Evolutionary conservation across 2,888 invertebrate genomes (phyloP).

Genomic region (Zhuqinia jingwanae): DNA sequence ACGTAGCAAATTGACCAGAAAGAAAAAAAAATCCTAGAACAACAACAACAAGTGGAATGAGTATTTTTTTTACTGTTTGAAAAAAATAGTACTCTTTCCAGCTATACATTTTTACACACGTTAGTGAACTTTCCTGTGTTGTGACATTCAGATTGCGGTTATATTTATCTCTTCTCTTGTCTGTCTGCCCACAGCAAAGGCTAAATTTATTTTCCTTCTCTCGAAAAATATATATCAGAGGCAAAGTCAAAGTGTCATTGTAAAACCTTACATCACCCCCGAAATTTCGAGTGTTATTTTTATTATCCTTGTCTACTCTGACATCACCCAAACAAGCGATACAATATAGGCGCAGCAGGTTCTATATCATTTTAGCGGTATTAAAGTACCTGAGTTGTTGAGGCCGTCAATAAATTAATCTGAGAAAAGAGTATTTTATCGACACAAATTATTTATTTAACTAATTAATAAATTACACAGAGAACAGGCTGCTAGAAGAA

Average conservation of each 20-base stretch:
- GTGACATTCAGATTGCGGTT: slow-evolving; percentile 20
- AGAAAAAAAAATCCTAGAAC: not conserved
- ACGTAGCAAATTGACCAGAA: not conserved
- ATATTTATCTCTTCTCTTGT: not conserved
- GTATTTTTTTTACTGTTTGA: not conserved
- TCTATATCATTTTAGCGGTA: not conserved
- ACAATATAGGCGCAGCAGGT: no score
- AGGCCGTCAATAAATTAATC: not conserved
- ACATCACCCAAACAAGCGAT: not conserved
- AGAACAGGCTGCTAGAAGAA: slow-evolving; percentile 4
- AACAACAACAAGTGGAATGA: slow-evolving; percentile 23
- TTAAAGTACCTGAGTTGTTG: slow-evolving; percentile 5
- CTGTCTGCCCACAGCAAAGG: not conserved
- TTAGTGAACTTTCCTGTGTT: slow-evolving; percentile 15
- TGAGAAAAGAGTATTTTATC: not conserved
- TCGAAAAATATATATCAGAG: no score
- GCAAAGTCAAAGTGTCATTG: no score
- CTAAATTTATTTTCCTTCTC: no score
- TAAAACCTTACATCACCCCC: no score
- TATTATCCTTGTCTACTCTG: not conserved
- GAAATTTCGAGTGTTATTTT: no score
- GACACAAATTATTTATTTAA: not conserved
- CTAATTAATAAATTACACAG: not conserved
- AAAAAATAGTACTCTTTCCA: slow-evolving; percentile 28
- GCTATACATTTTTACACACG: slow-evolving; percentile 35